Base-by-base conservation (phyloP, 2,797 vertebrate species). In the Syngnathus rostellatus region DNA sequence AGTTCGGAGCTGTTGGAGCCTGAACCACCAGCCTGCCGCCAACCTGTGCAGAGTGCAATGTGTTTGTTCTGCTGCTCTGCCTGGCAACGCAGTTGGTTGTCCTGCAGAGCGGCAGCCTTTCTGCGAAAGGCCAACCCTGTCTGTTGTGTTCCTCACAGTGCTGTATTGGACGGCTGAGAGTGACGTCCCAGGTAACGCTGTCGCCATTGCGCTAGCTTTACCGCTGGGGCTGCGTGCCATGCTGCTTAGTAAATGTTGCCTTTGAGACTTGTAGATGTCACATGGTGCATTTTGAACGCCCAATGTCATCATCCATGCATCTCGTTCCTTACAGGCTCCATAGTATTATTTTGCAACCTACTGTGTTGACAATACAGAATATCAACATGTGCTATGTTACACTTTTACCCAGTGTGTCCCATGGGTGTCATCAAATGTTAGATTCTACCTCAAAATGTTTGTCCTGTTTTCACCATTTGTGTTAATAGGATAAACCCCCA, bases 131-230 rank as follows among this genome's bases (percentile, higher is more conserved):
- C 87, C 86, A 85, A 87, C 88, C 72, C 73, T 90, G 86, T 92
- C 81, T 90, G 78, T 91, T 89, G 85, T 92, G 89, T 91, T 75
- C 89, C 86, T 89, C 86, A 89, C 92, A 92, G 92, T 93, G 85
- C 91, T 93, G 77, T 92, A 93, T 90, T 92, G 91, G 92, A 90
- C 91, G 80, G 90, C 90, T 76, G 91, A 92, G 84, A 90, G 88
- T 86, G 90, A 92, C 73, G 86, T 89, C 64, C 83, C 92, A 93
- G 92, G 92, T 93, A 93, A 92, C 41, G 71, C 80, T 83, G 73
- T 78, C 68, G 63, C 81, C 81, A 70, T 68, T 31, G 54, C 79
- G 77, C 83, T 84, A 77, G 85, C 81, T 85, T 73, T 55, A 45
- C 77, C 64, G 74, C 80, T 62, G 72, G 74, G 82, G 79, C 73